These are phyloP conservation scores for Sapajus apella DNA, from an alignment of 2,113 vertebrate genomes.

Conservation along the genomic window DNA sequence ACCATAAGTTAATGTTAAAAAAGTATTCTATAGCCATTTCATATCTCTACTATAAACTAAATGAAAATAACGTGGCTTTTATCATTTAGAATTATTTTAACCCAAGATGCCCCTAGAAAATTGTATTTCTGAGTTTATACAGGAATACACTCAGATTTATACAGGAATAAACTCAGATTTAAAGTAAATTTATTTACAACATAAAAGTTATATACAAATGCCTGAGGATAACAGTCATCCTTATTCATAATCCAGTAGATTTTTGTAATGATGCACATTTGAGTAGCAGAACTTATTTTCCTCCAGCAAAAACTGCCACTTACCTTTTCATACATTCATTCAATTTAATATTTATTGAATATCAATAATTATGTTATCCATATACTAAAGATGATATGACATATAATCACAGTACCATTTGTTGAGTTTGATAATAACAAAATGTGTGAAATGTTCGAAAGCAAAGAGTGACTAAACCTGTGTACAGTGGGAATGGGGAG, in stretches of 20 bases:
- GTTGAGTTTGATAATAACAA: not conserved
- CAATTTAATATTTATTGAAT: not conserved
- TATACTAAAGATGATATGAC: not conserved
- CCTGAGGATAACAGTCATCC: not conserved
- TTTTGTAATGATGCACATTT: not conserved
- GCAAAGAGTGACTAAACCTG: not conserved
- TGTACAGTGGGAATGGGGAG: not conserved
- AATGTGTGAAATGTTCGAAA: not conserved
- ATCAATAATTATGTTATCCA: not conserved
- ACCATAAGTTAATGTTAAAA: slow-evolving; percentile 17
- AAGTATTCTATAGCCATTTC: not conserved
- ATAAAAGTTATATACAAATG: not conserved
- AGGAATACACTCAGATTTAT: not conserved
- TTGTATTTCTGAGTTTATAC: not conserved
- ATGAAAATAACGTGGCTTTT: not conserved
- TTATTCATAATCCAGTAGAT: not conserved
- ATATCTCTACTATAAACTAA: not conserved
- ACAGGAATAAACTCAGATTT: not conserved
- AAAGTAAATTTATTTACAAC: slow-evolving; percentile 24
- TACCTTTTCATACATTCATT: not conserved
- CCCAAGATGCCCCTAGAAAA: not conserved
- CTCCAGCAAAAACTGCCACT: not conserved
- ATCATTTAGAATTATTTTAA: not conserved
- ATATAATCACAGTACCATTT: not conserved
- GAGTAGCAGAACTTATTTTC: not conserved